phyloP scores from a whole-genome alignment of 2,797 vertebrate genomes.

The Poeciliopsis infans region DNA sequence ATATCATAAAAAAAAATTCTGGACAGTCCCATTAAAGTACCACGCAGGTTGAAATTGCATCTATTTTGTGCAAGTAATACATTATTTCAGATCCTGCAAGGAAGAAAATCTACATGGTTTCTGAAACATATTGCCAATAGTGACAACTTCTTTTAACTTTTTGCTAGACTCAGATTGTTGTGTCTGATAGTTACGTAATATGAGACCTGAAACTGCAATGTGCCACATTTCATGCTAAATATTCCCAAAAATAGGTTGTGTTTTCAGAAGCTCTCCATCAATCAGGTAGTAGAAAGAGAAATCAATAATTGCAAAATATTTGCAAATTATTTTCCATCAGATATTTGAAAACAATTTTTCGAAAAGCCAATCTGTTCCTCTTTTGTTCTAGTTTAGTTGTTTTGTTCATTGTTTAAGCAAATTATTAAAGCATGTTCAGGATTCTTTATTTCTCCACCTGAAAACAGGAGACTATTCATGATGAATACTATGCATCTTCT shows the following conservation, averaged over 20 bases:
- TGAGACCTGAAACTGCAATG: too few relatives aligned
- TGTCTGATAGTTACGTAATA: too few relatives aligned
- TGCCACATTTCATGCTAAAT: too few relatives aligned
- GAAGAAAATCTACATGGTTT: neutral
- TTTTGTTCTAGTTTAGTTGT: neutral
- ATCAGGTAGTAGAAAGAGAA: neutral
- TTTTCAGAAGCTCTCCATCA: neutral
- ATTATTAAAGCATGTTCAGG: too few relatives aligned
- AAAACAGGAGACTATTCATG: neutral
- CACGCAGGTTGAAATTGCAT: neutral
- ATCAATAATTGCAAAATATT: neutral
- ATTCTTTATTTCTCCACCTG: too few relatives aligned
- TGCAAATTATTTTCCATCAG: neutral
- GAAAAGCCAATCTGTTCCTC: neutral
- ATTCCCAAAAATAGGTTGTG: neutral
- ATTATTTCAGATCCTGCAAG: neutral
- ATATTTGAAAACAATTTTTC: neutral
- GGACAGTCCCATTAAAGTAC: neutral
- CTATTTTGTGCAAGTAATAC: neutral
- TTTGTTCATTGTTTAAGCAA: neutral
- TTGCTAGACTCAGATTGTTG: too few relatives aligned
- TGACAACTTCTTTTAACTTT: too few relatives aligned
- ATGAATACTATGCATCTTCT: slow-evolving; percentile 8
- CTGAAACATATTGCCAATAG: too few relatives aligned
- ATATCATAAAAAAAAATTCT: neutral